Evolutionary conservation across 2,113 vertebrate genomes (phyloP).

Genomic region (Siniperca chuatsi): DNA sequence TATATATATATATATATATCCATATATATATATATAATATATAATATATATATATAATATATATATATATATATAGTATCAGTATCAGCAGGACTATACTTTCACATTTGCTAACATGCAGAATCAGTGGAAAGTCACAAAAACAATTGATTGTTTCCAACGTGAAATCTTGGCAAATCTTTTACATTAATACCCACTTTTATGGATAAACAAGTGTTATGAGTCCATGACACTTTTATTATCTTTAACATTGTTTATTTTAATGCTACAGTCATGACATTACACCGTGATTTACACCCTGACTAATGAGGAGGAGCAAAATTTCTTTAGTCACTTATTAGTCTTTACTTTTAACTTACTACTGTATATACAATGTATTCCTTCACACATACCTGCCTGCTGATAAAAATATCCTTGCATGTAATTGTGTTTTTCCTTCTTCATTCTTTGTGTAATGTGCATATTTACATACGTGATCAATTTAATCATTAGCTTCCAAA

Average conservation of each 20-base stretch:
- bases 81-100: too few species aligned
- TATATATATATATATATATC: too few species aligned
- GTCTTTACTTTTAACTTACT: not conserved
- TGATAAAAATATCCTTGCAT: not conserved
- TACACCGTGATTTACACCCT: not conserved
- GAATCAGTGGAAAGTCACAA: not conserved
- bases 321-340: not conserved
- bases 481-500: constrained; percentile 17
- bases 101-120: not conserved
- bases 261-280: not conserved
- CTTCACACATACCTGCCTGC: not conserved
- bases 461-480: constrained; percentile 31
- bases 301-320: not conserved
- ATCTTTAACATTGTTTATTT: not conserved
- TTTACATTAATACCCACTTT: not conserved
- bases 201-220: not conserved
- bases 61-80: too few species aligned
- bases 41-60: too few species aligned
- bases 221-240: not conserved
- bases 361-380: not conserved
- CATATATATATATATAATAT: too few species aligned
- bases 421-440: not conserved
- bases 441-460: not conserved
- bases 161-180: not conserved
- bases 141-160: not conserved